Evolutionary conservation across 2,113 vertebrate species (phyloP), one percentile per base, ranked within the genome.

Genomic region (Emydocephalus ijimae): DNA sequence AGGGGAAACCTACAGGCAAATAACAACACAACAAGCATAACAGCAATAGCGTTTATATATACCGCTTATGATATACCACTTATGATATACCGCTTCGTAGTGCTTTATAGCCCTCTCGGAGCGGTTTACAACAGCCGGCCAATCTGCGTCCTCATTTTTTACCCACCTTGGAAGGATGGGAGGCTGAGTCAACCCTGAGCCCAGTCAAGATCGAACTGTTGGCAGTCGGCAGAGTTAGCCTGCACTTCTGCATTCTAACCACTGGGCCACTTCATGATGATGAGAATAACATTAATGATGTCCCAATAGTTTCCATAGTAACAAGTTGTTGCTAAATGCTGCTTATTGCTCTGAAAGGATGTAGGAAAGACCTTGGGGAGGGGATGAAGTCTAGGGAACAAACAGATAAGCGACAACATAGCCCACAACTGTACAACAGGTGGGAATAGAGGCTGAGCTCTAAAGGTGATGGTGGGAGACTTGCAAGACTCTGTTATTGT

Each of bases 1-100:
- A 92, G 88, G 39, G 92, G 92, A 90, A 92, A 92, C 43, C 92
- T 92, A 50, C 1, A 34, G 23, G 18, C 69, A 85, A 45, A 43
- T 81, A 81, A 81, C 34, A 20, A 39, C 34, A 81, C 34, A 39
- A 39, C 18, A 39, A 39, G 69, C 6, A 3, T 2, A 69, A 18
- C n/a, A 69, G 5, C 29, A 69, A n/a, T 1, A 15, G 29, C 29
- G 5, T 50, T 50, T 50, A 50, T 50, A 50, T 50, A 50, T 50
- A 50, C 48, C 48, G 1, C 48, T 50, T 9, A 50, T 50, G 1
- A 50, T 50, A 50, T 50, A 10, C 48, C 48, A 9, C 48, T 50
- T 50, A 50, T n/a, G 5, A 5, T n/a, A 15, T 69, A 15, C 64
- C 0, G 12, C 12, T 69, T n/a, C 3, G 1, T 24, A 69, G 64